A percentile compares a stretch with the other conserved stretches of the same genome.
Conservation (phyloP, 2,888 invertebrate genomes). For the Yponomeuta malinellus region DNA sequence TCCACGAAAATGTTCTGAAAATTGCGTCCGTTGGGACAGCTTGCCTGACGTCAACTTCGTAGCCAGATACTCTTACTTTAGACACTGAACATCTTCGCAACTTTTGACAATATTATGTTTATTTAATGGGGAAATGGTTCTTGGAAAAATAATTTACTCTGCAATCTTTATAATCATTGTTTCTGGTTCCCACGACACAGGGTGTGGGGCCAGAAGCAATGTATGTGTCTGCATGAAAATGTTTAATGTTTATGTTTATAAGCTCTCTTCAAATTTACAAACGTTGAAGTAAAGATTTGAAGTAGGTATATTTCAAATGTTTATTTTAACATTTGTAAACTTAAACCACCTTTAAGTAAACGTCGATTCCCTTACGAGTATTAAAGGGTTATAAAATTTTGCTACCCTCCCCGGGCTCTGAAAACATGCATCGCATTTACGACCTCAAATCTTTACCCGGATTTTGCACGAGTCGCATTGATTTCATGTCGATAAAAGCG, state of each 20-base stretch:
- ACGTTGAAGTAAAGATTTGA: neutral
- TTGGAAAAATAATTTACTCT: slow-evolving; percentile 15
- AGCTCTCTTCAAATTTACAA: neutral
- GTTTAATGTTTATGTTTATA: too few species aligned
- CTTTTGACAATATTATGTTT: slow-evolving; percentile 12
- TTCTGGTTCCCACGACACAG: too few species aligned
- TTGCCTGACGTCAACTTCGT: slow-evolving; percentile 17
- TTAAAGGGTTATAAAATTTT: slow-evolving; percentile 46
- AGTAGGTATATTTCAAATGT: too few species aligned
- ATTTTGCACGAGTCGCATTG: slow-evolving; percentile 17
- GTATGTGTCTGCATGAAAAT: too few species aligned
- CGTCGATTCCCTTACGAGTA: slow-evolving; percentile 39
- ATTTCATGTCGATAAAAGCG: slow-evolving; percentile 17
- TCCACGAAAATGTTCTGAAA: slow-evolving; percentile 23
- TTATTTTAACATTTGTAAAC: neutral
- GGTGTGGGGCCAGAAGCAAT: too few species aligned
- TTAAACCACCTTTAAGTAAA: neutral
- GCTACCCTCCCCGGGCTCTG: slow-evolving; percentile 30
- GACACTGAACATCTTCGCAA: neutral
- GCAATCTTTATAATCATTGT: too few species aligned
- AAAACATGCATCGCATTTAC: slow-evolving; percentile 23
- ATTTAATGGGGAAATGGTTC: slow-evolving; percentile 16
- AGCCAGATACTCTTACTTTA: slow-evolving; percentile 17
- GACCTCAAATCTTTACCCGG: slow-evolving; percentile 19
- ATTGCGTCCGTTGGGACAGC: slow-evolving; percentile 22